phyloP scores from a whole-genome alignment of 2,113 vertebrate genomes.

The Scomber scombrus region DNA sequence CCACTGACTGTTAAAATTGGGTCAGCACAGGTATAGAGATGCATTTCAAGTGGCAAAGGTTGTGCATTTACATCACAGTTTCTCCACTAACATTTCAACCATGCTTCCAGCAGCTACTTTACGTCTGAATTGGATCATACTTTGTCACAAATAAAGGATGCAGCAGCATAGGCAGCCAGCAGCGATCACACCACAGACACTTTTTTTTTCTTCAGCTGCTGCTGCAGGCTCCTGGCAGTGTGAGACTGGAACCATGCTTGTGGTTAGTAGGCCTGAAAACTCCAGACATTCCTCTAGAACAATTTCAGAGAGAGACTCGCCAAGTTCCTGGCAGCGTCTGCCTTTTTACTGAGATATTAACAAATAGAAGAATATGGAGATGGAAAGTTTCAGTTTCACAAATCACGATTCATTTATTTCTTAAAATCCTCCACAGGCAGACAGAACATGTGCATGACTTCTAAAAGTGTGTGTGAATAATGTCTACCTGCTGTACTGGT shows the following conservation, averaged over 20 bases:
- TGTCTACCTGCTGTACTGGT: background rate
- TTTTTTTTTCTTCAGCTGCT: slow-evolving; percentile 18
- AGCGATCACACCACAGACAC: background rate
- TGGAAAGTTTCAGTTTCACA: slow-evolving; percentile 23
- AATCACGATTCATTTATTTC: slow-evolving; percentile 15
- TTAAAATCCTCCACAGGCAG: background rate
- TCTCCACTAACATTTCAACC: slow-evolving; percentile 2
- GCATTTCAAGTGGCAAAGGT: slow-evolving; percentile 5
- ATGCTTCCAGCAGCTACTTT: background rate
- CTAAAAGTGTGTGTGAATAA: background rate
- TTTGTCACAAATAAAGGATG: background rate
- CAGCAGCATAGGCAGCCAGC: background rate
- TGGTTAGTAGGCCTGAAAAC: slow-evolving; percentile 51
- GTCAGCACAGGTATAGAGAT: slow-evolving; percentile 11
- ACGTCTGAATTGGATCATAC: slow-evolving; percentile 19
- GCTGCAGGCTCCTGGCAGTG: slow-evolving; percentile 30
- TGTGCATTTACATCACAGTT: slow-evolving; percentile 16
- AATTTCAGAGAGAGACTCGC: slow-evolving; percentile 42
- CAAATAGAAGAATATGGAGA: background rate
- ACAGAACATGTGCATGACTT: too few relatives aligned
- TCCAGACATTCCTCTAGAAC: slow-evolving; percentile 64
- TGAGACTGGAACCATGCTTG: slow-evolving; percentile 50
- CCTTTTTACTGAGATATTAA: slow-evolving; percentile 1
- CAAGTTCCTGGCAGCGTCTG: slow-evolving; percentile 34
- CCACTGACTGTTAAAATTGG: slow-evolving; percentile 36